These are phyloP conservation scores for Anarrhichthys ocellatus DNA, from an alignment of 2,113 vertebrate genomes.

Conservation along the genomic window DNA sequence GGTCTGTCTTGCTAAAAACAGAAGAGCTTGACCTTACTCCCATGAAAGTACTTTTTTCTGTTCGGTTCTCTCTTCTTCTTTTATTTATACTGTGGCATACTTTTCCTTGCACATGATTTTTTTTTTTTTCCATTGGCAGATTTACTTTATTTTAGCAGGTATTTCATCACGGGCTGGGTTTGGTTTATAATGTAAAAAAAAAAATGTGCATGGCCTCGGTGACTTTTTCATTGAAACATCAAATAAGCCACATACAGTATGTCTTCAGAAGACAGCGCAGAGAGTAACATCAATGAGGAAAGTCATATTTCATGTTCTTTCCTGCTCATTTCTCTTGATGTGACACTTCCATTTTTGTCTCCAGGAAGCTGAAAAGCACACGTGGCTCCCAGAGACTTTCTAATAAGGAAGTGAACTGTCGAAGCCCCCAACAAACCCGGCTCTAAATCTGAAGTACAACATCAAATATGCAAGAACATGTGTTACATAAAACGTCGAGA, in stretches of 20 bases:
- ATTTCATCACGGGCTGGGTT: neutral
- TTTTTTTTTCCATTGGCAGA: neutral
- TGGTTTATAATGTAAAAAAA: neutral
- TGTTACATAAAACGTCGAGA: neutral
- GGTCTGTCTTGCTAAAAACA: neutral
- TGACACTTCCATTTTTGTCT: neutral
- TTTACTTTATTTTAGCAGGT: neutral
- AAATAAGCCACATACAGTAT: neutral
- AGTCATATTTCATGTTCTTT: slow-evolving; percentile 11
- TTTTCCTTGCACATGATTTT: neutral
- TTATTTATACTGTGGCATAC: neutral
- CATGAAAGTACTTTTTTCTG: neutral
- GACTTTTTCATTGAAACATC: neutral
- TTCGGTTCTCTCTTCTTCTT: neutral
- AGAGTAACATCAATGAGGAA: neutral
- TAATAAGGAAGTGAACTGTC: neutral
- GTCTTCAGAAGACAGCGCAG: neutral
- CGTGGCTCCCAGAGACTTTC: neutral
- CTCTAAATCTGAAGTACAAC: neutral
- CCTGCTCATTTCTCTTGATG: slow-evolving; percentile 6
- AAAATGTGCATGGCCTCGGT: neutral
- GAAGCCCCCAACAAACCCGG: neutral
- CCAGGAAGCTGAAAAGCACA: neutral
- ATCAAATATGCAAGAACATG: neutral
- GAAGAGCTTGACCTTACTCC: neutral